phyloP scores from a whole-genome alignment of 2,797 vertebrate species.

The Syngnathus acus region DNA sequence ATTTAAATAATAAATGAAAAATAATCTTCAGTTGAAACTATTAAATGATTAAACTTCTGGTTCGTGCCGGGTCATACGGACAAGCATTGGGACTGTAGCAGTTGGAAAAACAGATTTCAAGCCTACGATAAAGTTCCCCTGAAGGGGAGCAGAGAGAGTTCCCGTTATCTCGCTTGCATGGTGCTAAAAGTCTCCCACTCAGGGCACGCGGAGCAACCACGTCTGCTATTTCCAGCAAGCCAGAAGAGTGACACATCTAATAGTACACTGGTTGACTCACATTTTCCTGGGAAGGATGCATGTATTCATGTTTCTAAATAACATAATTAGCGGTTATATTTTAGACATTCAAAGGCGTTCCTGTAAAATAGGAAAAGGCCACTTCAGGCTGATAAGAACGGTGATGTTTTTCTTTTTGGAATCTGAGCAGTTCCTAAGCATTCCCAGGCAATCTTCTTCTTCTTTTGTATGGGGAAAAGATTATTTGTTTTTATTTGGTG shows the following conservation, averaged over 20 bases:
- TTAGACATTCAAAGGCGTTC: background rate
- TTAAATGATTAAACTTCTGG: no score
- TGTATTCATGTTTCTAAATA: constrained; percentile 14
- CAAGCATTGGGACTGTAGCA: background rate
- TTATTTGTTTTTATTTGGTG: no score
- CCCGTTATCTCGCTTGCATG: constrained; percentile 34
- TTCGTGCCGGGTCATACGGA: no score
- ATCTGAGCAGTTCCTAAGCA: background rate
- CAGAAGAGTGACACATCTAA: constrained; percentile 35
- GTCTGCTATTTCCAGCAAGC: constrained; percentile 32
- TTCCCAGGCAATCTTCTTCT: no score
- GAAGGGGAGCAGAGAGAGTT: constrained; percentile 36
- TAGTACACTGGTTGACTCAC: constrained; percentile 46
- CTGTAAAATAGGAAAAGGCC: background rate
- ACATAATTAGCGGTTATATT: background rate
- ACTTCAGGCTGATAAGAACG: background rate
- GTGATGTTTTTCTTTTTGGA: background rate
- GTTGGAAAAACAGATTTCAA: background rate
- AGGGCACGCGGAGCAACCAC: constrained; percentile 20
- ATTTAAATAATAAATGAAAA: no score
- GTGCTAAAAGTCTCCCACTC: constrained; percentile 22
- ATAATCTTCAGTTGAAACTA: no score
- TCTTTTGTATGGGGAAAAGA: no score
- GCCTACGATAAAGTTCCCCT: background rate
- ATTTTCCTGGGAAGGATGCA: constrained; percentile 39